These are phyloP conservation scores for Tachina grossa DNA, from an alignment of 2,888 invertebrate species.

Conservation along the genomic window DNA sequence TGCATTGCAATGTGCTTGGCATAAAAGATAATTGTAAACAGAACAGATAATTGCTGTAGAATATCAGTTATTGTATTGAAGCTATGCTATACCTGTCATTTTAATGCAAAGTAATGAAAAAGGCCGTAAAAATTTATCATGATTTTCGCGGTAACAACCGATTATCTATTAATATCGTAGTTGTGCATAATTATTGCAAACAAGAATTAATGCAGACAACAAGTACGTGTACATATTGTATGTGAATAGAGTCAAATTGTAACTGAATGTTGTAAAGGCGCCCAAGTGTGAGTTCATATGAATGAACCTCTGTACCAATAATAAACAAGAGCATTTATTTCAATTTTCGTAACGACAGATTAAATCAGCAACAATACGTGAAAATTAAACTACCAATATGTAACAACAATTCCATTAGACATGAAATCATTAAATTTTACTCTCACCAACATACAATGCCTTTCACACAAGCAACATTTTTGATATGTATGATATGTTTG, in stretches of 20 bases:
- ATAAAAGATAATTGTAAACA: constrained; percentile 59
- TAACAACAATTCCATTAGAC: constrained; percentile 17
- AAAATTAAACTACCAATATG: constrained; percentile 13
- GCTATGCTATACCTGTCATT: background rate
- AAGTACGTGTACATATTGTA: background rate
- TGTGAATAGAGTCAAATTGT: constrained; percentile 31
- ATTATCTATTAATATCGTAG: background rate
- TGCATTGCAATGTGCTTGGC: constrained; percentile 30
- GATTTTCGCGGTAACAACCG: constrained; percentile 56
- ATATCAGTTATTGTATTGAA: constrained; percentile 19
- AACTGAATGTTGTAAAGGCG: background rate
- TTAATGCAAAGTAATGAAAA: constrained; percentile 21
- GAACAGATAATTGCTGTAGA: constrained; percentile 37
- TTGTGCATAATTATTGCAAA: constrained; percentile 8
- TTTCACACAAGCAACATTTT: constrained; percentile 10
- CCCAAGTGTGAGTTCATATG: background rate
- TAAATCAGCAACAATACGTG: constrained; percentile 56
- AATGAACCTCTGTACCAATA: constrained; percentile 34
- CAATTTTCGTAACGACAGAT: constrained; percentile 62
- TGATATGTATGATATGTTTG: background rate
- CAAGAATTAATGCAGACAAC: constrained; percentile 29
- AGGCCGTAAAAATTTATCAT: constrained; percentile 45
- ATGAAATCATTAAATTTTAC: constrained; percentile 41
- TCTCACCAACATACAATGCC: background rate
- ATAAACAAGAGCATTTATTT: constrained; percentile 56